Evolutionary conservation across 2,888 invertebrate genomes (phyloP).

Genomic region (Lithosia quadra): DNA sequence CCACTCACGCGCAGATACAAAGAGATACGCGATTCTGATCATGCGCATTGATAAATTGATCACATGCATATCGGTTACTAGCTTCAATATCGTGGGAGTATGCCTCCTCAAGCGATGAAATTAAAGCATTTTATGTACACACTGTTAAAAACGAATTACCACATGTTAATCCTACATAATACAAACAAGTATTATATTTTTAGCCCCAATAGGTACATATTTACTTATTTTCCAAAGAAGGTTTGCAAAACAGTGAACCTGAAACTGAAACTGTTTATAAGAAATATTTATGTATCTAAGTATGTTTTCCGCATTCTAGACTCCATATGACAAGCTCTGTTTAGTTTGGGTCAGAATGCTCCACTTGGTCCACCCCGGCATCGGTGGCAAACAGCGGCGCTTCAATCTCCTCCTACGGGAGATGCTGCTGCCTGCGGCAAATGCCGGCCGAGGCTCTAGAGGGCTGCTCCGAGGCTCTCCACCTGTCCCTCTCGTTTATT

Average conservation of each 20-base stretch:
- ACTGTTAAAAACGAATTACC: neutral
- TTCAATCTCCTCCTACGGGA: too few species aligned
- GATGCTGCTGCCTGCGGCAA: too few species aligned
- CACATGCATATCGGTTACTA: conserved; percentile 76
- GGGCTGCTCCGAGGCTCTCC: too few species aligned
- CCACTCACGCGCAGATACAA: conserved; percentile 64
- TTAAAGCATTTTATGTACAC: conserved; percentile 25
- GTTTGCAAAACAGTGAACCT: neutral
- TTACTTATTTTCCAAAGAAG: neutral
- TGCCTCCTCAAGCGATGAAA: conserved; percentile 49
- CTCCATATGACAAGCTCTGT: too few species aligned
- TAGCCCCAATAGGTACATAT: neutral
- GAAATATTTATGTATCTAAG: neutral
- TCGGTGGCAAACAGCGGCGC: too few species aligned
- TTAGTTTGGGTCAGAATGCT: too few species aligned
- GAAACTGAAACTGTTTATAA: neutral
- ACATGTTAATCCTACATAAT: neutral
- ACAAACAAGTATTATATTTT: neutral
- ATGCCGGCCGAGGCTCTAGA: too few species aligned
- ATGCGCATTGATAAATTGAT: conserved; percentile 80
- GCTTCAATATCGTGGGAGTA: conserved; percentile 70
- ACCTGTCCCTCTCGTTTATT: too few species aligned
- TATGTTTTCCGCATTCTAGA: neutral
- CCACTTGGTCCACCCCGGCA: too few species aligned
- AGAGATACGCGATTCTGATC: conserved; percentile 76